phyloP scores from a whole-genome alignment of 92 coral and sea anemone genomes.

The Galaxea fascicularis region DNA sequence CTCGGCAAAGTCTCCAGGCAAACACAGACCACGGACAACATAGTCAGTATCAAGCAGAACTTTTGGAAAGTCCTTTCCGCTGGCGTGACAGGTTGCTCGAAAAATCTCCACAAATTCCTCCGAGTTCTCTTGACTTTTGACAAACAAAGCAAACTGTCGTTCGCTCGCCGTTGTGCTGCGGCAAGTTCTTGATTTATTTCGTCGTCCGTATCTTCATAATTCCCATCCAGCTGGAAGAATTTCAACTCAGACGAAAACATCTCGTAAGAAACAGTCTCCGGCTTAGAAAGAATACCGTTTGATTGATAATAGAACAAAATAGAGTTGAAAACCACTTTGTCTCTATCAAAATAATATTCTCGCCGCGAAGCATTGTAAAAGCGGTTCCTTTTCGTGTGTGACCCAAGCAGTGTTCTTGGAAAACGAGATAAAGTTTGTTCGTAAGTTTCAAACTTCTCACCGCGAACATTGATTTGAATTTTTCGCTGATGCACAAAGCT shows the following conservation, averaged over 20 bases:
- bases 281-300: conserved; percentile 82
- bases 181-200: conserved; percentile 2
- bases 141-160: conserved; percentile 19
- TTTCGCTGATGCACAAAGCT: conserved; percentile 33
- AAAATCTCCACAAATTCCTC: conserved; percentile 75
- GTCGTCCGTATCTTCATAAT: conserved; percentile 37
- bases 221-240: conserved; percentile 81
- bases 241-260: conserved; percentile 77
- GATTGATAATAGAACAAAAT: conserved; percentile 91
- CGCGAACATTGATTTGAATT: conserved; percentile 82
- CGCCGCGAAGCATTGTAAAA: conserved; percentile 70
- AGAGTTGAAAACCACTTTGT: conserved; percentile 80
- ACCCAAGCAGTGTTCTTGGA: conserved; percentile 85
- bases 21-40: conserved; percentile 72
- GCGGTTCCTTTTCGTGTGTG: conserved; percentile 67
- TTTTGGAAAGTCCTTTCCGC: conserved; percentile 63
- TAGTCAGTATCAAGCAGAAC: conserved; percentile 64
- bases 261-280: conserved; percentile 88
- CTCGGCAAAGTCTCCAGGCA: conserved; percentile 82
- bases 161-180: not conserved
- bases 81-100: conserved; percentile 77
- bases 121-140: conserved; percentile 12
- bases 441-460: conserved; percentile 85
- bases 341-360: conserved; percentile 85
- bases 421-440: conserved; percentile 83